These are phyloP conservation scores for Eupithecia insigniata DNA, from an alignment of 2,888 invertebrate genomes.

Conservation along the genomic window DNA sequence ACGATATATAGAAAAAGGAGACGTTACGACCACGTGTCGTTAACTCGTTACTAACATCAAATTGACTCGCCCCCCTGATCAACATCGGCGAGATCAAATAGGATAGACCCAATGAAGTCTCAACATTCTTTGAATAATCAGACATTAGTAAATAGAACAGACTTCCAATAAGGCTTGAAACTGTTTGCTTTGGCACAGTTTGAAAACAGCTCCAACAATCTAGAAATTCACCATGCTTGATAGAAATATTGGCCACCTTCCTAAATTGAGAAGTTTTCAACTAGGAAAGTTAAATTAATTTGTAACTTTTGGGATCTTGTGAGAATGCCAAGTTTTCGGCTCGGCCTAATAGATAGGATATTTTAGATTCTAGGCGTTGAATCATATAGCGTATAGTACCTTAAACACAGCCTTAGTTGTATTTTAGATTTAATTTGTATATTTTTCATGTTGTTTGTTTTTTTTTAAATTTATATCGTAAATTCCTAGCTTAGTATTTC, in stretches of 20 bases:
- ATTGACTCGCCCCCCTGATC: too few relatives aligned
- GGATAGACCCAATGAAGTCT: not conserved
- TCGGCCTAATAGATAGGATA: constrained; percentile 17
- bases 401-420: too few relatives aligned
- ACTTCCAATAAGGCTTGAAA: constrained; percentile 14
- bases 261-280: constrained; percentile 25
- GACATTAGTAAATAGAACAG: not conserved
- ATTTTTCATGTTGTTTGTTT: too few relatives aligned
- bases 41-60: too few relatives aligned
- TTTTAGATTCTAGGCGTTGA: constrained; percentile 5
- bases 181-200: constrained; percentile 19
- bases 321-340: constrained; percentile 25
- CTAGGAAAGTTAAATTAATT: constrained; percentile 34
- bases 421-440: too few relatives aligned
- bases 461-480: too few relatives aligned
- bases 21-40: too few relatives aligned
- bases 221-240: constrained; percentile 27
- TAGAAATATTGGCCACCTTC: constrained; percentile 33
- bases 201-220: constrained; percentile 22
- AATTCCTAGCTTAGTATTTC: too few relatives aligned
- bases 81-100: too few relatives aligned
- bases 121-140: not conserved
- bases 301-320: constrained; percentile 21
- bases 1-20: too few relatives aligned
- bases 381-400: too few relatives aligned